phyloP scores from a whole-genome alignment of 2,888 invertebrate species.

The Leptinotarsa tumamoca region DNA sequence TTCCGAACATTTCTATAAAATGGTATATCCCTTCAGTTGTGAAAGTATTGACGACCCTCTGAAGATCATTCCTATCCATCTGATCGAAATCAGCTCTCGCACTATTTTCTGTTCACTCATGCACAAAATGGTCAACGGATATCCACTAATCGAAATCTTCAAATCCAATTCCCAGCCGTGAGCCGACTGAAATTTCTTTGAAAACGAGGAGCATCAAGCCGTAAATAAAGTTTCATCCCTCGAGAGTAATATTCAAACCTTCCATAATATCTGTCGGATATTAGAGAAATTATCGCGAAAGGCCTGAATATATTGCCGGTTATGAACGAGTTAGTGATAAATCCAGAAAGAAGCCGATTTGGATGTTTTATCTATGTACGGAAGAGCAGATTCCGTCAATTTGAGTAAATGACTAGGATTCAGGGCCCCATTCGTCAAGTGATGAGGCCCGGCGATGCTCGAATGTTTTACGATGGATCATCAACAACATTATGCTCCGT shows the following conservation, averaged over 20 bases:
- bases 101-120: background rate
- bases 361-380: slow-evolving; percentile 23
- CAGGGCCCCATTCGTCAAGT: slow-evolving; percentile 20
- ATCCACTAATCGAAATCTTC: slow-evolving; percentile 12
- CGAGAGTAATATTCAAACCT: slow-evolving; percentile 29
- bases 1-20: no score
- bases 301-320: slow-evolving; percentile 24
- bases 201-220: slow-evolving; percentile 17
- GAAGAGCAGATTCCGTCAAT: slow-evolving; percentile 26
- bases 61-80: background rate
- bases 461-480: slow-evolving; percentile 18
- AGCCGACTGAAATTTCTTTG: slow-evolving; percentile 4
- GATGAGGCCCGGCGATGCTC: slow-evolving; percentile 6
- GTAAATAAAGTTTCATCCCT: slow-evolving; percentile 26
- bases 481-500: slow-evolving; percentile 19
- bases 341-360: slow-evolving; percentile 20
- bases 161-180: slow-evolving; percentile 7
- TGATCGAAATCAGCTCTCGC: background rate
- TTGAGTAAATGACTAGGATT: slow-evolving; percentile 19
- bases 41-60: background rate
- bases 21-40: no score
- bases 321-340: slow-evolving; percentile 13
- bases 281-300: slow-evolving; percentile 30
- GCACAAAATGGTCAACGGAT: slow-evolving; percentile 9
- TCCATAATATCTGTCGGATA: slow-evolving; percentile 27